Base-by-base conservation (phyloP, 2,113 vertebrate genomes). In the Oncorhynchus kisutch region DNA sequence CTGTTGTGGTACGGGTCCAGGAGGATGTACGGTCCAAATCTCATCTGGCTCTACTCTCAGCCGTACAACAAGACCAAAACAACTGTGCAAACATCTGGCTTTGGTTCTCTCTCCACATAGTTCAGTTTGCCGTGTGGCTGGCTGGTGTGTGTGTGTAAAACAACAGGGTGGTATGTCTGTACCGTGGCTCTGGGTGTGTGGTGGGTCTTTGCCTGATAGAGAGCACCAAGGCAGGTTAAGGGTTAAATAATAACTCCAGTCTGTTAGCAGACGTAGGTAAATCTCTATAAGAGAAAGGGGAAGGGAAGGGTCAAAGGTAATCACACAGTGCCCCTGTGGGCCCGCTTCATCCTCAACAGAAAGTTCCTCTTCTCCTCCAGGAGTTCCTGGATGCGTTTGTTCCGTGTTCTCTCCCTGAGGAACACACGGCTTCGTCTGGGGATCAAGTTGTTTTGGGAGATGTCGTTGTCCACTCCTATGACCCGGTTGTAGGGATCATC, bases 371-470 rank as follows among this genome's bases (percentile, higher is more conserved):
- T 97, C 83, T 97, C 97, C 71, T 95, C 95, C 4, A 99, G 94
- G 84, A 99, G 94, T 90, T 97, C 93, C 85, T 99, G 96, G 88
- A 99, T 98, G 51, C 97, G 94, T 83, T 95, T 96, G 93, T 99
- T 99, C 90, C 90, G 95, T 71, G 96, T 99, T 92, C 91, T 94
- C 90, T 98, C 97, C 0, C 93, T 88, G 0, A 91, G 90, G 4
- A 90, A 95, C 78, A 95, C 88, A 1, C 91, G 82, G 0, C 90
- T 94, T 79, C 92, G 95, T 68, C 59, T 62, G 59, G 94, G 91
- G 73, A 98, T 96, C 85, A 95, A 82, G 89, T 98, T 97, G 88
- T 94, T 96, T 20, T 94, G 94, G 1, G 94, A 92, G 14, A 94
- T 91, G 68, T 96, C 94, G 0, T 90, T 90, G 25, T 96, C 95